Percentiles rank a stretch among this genome's conserved stretches.
phyloP scores from a whole-genome alignment of 2,113 vertebrate genomes.

The Xenopus tropicalis region UCB_Xtro_10.0 CM004443.2:133515501-133516000 shows the following conservation, averaged over 20 bases:
- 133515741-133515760: not conserved
- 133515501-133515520: slow-evolving; percentile 37
- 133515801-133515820: not conserved
- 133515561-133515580: slow-evolving; percentile 39
- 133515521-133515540: slow-evolving; percentile 2
- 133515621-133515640: slow-evolving; percentile 36
- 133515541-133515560: slow-evolving; percentile 36
- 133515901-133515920: slow-evolving; percentile 1
- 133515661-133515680: slow-evolving; percentile 29
- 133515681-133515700: slow-evolving; percentile 33
- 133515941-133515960: slow-evolving; percentile 1
- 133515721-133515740: slow-evolving; percentile 4
- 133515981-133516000: slow-evolving; percentile 16
- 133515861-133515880: not conserved
- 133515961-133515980: slow-evolving; percentile 4
- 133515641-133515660: slow-evolving; percentile 35
- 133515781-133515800: not conserved
- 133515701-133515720: slow-evolving; percentile 5
- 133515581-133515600: slow-evolving; percentile 41
- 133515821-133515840: not conserved
- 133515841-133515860: not conserved
- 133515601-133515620: slow-evolving; percentile 40
- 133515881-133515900: too few relatives aligned
- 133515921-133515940: not conserved
- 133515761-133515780: slow-evolving; percentile 3